phyloP scores from a whole-genome alignment of 2,888 invertebrate species.

The Autographa gamma region DNA sequence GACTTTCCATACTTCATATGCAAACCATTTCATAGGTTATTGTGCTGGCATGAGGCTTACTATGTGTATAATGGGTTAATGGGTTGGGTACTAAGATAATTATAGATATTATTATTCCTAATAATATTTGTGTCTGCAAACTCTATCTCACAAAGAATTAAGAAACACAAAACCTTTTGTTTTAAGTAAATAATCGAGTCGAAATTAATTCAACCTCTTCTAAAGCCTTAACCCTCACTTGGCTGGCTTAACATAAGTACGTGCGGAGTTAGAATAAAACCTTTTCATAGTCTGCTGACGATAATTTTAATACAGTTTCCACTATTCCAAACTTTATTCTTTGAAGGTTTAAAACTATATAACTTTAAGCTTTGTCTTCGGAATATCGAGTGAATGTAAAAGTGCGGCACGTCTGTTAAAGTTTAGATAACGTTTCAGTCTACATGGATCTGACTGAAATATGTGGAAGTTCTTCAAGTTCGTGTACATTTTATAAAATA shows the following conservation, averaged over 20 bases:
- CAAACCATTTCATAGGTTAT: too few species aligned
- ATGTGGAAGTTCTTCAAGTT: slow-evolving; percentile 10
- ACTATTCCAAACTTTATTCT: slow-evolving; percentile 53
- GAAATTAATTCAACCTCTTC: slow-evolving; percentile 5
- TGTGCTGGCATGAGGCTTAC: too few species aligned
- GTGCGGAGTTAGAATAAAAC: slow-evolving; percentile 49
- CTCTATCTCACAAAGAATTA: too few species aligned
- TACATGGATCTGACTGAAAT: slow-evolving; percentile 32
- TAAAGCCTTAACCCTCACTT: slow-evolving; percentile 9
- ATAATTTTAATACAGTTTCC: slow-evolving; percentile 49
- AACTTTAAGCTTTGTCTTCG: slow-evolving; percentile 56
- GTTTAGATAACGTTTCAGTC: slow-evolving; percentile 48
- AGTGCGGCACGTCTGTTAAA: slow-evolving; percentile 41
- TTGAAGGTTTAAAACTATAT: slow-evolving; percentile 53
- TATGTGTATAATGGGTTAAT: too few species aligned
- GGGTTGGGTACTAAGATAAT: too few species aligned
- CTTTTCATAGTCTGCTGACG: slow-evolving; percentile 29
- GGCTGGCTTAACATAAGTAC: slow-evolving; percentile 33
- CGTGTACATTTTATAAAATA: slow-evolving; percentile 11
- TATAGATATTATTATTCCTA: too few species aligned
- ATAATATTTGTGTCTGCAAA: too few species aligned
- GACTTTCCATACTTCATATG: too few species aligned
- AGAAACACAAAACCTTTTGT: not conserved
- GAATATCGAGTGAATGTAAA: slow-evolving; percentile 55
- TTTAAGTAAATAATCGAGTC: slow-evolving; percentile 8